Percentiles rank a stretch among this genome's conserved stretches.
phyloP scores from a whole-genome alignment of 2,113 vertebrate genomes.

The Azemiops feae region DNA sequence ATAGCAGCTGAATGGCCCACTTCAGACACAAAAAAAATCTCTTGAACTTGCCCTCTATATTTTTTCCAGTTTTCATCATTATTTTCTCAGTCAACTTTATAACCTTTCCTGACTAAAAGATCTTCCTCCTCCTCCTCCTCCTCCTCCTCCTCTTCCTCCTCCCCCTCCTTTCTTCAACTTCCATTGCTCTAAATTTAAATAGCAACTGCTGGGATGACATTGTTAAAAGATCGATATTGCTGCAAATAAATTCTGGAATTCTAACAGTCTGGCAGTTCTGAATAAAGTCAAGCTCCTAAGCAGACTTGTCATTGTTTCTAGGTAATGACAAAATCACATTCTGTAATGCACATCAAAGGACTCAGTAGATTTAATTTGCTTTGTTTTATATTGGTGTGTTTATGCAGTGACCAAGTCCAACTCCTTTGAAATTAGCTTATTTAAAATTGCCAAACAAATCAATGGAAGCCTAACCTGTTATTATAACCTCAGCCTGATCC shows the following conservation, averaged over 20 bases:
- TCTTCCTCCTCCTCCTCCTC: neutral
- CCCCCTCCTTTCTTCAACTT: neutral
- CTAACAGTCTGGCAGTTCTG: slow-evolving; percentile 14
- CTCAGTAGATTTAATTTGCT: slow-evolving; percentile 30
- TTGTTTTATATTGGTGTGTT: slow-evolving; percentile 17
- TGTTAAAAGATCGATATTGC: slow-evolving; percentile 39
- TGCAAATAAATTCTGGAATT: slow-evolving; percentile 33
- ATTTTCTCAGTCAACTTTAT: neutral
- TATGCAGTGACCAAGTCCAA: slow-evolving; percentile 13
- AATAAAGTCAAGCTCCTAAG: slow-evolving; percentile 14
- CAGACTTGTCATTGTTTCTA: slow-evolving; percentile 8
- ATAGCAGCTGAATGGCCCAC: neutral
- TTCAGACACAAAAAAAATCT: neutral
- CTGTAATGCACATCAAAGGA: neutral
- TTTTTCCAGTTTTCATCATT: neutral
- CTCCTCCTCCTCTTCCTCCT: neutral
- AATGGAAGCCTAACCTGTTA: neutral
- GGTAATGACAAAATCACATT: slow-evolving; percentile 17
- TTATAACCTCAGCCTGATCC: neutral
- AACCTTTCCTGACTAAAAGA: neutral
- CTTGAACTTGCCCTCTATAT: neutral
- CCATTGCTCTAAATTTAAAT: neutral
- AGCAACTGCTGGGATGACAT: slow-evolving; percentile 15
- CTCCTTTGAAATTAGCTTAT: slow-evolving; percentile 22
- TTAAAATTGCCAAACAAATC: slow-evolving; percentile 23